Percentiles rank a stretch among this genome's conserved stretches.
These are phyloP conservation scores for Thymelicus sylvestris DNA, from an alignment of 2,888 invertebrate species.

Conservation along the genomic window DNA sequence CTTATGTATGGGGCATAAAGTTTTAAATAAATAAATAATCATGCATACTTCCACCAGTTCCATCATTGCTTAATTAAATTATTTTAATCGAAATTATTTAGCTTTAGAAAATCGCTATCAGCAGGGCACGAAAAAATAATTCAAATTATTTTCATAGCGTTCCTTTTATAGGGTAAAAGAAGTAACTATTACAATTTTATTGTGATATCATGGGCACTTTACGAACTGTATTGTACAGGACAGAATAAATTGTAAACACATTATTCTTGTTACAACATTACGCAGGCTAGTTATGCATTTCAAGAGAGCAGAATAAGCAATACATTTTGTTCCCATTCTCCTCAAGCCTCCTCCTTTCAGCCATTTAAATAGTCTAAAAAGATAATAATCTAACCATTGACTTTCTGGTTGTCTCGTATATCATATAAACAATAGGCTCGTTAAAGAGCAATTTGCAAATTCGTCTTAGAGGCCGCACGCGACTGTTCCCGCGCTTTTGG, in stretches of 20 bases:
- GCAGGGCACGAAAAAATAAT: no score
- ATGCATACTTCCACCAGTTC: no score
- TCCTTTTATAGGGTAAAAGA: no score
- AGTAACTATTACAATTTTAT: no score
- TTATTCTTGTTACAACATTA: slow-evolving; percentile 31
- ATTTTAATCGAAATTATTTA: no score
- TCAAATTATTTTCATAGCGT: no score
- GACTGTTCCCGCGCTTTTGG: slow-evolving; percentile 68
- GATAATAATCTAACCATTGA: slow-evolving; percentile 37
- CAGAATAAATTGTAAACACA: slow-evolving; percentile 27
- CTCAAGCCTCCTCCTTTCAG: slow-evolving; percentile 25
- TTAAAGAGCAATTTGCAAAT: slow-evolving; percentile 42
- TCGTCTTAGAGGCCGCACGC: slow-evolving; percentile 53
- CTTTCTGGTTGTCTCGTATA: slow-evolving; percentile 35
- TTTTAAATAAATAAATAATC: no score
- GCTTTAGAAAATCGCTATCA: no score
- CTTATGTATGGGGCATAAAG: no score
- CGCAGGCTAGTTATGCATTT: slow-evolving; percentile 30
- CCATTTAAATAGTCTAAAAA: slow-evolving; percentile 35
- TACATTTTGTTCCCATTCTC: slow-evolving; percentile 29
- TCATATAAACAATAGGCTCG: slow-evolving; percentile 40
- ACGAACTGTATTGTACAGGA: slow-evolving; percentile 20
- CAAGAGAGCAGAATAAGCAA: slow-evolving; percentile 29
- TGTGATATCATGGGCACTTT: neutral
- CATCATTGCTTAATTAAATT: no score